Conservation (phyloP, 2,888 invertebrate species). For the Pachydiplax longipennis region DNA sequence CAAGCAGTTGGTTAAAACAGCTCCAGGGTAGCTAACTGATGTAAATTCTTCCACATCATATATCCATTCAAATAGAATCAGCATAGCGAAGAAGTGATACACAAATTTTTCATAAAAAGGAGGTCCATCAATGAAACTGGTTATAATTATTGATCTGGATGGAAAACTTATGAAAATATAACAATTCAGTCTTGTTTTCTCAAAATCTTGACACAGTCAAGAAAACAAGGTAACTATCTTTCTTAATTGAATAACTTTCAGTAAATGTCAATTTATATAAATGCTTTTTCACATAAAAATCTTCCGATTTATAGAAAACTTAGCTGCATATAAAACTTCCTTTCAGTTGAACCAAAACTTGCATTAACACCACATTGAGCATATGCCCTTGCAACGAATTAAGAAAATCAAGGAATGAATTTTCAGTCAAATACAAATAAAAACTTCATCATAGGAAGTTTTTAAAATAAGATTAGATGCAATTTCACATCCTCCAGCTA, state of each 20-base stretch:
- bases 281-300: neutral
- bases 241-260: constrained; percentile 30
- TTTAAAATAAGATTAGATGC: neutral
- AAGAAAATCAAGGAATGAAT: neutral
- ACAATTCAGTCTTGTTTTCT: constrained; percentile 31
- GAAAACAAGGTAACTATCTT: constrained; percentile 34
- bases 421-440: neutral
- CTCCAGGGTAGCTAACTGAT: no score
- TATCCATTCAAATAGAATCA: no score
- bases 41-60: no score
- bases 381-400: neutral
- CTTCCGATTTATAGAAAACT: neutral
- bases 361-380: neutral
- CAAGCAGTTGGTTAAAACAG: no score
- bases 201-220: constrained; percentile 28
- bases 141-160: neutral
- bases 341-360: neutral
- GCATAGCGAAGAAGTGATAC: no score
- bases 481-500: neutral
- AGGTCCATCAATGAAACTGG: neutral
- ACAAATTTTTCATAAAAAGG: neutral
- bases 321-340: neutral
- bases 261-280: constrained; percentile 31
- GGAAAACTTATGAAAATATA: constrained; percentile 30
- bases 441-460: neutral